Base-by-base conservation (phyloP, 2,888 invertebrate species). In the Holacanthella duospinosa region DNA sequence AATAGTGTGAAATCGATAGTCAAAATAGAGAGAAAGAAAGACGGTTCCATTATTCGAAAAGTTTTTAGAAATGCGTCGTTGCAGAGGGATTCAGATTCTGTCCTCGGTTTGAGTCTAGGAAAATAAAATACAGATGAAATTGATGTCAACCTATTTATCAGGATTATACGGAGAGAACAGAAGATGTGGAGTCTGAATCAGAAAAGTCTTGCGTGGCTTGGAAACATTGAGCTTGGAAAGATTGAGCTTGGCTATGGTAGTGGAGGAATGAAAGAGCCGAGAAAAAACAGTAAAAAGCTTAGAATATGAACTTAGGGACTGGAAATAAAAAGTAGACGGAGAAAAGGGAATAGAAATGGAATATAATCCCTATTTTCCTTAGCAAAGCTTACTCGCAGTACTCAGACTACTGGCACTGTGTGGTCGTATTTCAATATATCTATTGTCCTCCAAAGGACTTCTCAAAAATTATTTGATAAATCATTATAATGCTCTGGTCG, bases 71-170 rank as follows among this genome's bases (percentile, higher is more conserved):
- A 16, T 9, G 9, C 16, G 36, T 36, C 36, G 36, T 6, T 9
- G 57, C 43, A 29, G 48, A 64, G 60, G 56, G 60, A 64, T 29
- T n/a, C n/a, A n/a, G n/a, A n/a, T n/a, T n/a, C n/a, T n/a, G n/a
- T n/a, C 27, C 29, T 16, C n/a, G 53, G 27, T 12, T 29, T n/a
- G 65, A 67, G 59, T 43, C 36, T 62, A 64, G 61, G 61, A 64
- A 63, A 62, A 67, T 68, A 68, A 72, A 48, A 48, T 48, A 48
- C 48, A 48, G 48, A n/a, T n/a, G n/a, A 48, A 72, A 72, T 72
- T 70, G 72, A 72, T 72, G 72, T 69, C 68, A 70, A 69, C 69
- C 72, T 70, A 72, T 72, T 72, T 72, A 72, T 72, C 72, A 72
- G 72, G 72, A 72, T 72, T 72, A 72, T 67, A 70, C 68, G 64